A percentile compares a stretch with the other conserved stretches of the same genome.
Conservation (phyloP, 2,888 invertebrate genomes). For the Drosophila mimetica region DNA sequence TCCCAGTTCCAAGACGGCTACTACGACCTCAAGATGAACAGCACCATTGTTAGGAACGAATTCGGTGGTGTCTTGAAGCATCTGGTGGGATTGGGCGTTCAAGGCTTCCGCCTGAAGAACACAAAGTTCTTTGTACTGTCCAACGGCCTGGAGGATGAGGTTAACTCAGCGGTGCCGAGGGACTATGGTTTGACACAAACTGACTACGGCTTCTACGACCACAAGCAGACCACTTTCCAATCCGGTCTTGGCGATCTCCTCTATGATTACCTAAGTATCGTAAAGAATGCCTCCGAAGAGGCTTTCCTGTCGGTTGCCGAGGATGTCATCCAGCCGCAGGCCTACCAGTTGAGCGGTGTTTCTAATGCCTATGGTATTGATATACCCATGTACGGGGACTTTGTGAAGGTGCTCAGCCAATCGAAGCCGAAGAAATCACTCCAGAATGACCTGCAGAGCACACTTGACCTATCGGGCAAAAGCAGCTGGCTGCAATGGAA, state of each 20-base stretch:
- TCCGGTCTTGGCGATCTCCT: conserved; percentile 86
- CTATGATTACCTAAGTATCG: conserved; percentile 87
- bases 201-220: conserved; percentile 88
- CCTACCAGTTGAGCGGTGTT: conserved; percentile 65
- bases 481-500: conserved; percentile 84
- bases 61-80: conserved; percentile 88
- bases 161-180: conserved; percentile 63
- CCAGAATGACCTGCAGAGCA: conserved; percentile 66
- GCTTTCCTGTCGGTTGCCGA: conserved; percentile 84
- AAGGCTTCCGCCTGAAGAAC: conserved; percentile 90
- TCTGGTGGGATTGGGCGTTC: conserved; percentile 91
- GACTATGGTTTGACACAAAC: conserved; percentile 83
- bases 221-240: conserved; percentile 88
- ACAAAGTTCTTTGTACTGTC: conserved; percentile 87
- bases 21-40: conserved; percentile 93
- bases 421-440: conserved; percentile 68
- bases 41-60: conserved; percentile 87
- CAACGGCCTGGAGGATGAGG: conserved; percentile 85
- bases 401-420: conserved; percentile 70
- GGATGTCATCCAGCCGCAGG: conserved; percentile 78
- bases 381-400: conserved; percentile 82
- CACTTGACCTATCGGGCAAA: conserved; percentile 67
- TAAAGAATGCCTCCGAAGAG: conserved; percentile 86
- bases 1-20: conserved; percentile 89
- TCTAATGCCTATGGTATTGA: conserved; percentile 78